Evolutionary conservation across 2,797 vertebrate genomes (phyloP).

Genomic region (Rhynchotus rufescens): DNA sequence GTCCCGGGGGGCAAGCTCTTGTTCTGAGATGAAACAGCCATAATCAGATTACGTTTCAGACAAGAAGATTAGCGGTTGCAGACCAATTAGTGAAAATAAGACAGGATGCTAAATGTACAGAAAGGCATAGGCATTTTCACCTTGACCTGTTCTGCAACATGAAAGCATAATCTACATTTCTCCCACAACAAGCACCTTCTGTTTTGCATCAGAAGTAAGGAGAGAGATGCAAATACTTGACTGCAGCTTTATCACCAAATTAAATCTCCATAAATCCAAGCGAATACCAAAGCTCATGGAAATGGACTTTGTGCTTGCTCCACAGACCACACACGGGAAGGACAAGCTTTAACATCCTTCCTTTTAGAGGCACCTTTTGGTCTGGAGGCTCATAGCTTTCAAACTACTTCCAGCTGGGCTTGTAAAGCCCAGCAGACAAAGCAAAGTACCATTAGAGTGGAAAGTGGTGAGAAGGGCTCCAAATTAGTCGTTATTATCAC

Average conservation of each 20-base stretch:
- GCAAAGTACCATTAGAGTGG: neutral
- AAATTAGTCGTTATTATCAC: neutral
- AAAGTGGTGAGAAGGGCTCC: neutral
- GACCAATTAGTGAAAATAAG: neutral
- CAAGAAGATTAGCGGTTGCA: slow-evolving; percentile 36
- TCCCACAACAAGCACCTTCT: neutral
- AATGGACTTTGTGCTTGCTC: neutral
- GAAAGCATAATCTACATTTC: neutral
- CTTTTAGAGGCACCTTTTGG: neutral
- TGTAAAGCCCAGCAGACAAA: neutral
- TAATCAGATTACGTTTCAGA: slow-evolving; percentile 44
- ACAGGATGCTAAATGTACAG: neutral
- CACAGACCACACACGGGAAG: neutral
- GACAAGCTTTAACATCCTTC: neutral
- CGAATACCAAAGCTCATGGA: neutral
- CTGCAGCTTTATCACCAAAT: neutral
- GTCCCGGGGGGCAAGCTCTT: neutral
- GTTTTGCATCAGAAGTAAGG: neutral
- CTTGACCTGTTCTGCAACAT: neutral
- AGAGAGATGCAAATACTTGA: neutral
- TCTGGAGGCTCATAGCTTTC: neutral
- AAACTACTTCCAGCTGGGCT: neutral
- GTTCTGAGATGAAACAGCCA: neutral
- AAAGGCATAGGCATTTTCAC: slow-evolving; percentile 21
- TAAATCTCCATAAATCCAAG: neutral